Conservation (phyloP, 1,140 invertebrate genomes). For the Papilio xuthus region DNA sequence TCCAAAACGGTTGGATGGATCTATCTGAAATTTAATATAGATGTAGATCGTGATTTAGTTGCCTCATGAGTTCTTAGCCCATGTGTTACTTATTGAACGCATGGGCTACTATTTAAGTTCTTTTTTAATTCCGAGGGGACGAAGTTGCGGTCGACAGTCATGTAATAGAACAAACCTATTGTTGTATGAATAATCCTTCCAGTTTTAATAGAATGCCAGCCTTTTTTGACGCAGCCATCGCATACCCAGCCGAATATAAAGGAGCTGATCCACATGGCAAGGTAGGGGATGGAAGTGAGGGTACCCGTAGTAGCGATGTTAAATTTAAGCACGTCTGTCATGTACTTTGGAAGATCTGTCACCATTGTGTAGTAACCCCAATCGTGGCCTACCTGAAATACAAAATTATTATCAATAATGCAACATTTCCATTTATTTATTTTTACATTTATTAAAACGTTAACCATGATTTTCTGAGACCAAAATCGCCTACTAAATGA, state of each 20-base stretch:
- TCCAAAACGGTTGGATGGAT: too few relatives aligned
- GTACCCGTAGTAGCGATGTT: constrained; percentile 86
- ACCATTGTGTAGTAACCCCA: constrained; percentile 94
- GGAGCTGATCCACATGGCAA: constrained; percentile 85
- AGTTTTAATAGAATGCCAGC: constrained; percentile 80
- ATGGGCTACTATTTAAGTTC: too few relatives aligned
- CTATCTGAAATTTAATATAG: too few relatives aligned
- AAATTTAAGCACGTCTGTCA: constrained; percentile 90
- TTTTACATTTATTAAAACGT: too few relatives aligned
- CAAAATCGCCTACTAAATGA: too few relatives aligned
- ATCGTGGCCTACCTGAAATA: constrained; percentile 86
- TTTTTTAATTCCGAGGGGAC: too few relatives aligned
- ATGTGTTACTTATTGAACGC: too few relatives aligned
- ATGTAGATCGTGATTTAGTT: too few relatives aligned
- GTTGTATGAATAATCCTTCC: constrained; percentile 84
- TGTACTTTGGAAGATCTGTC: constrained; percentile 92
- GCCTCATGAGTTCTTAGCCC: too few relatives aligned
- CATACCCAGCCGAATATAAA: constrained; percentile 82
- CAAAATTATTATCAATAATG: constrained; percentile 22
- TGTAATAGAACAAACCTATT: constrained; percentile 76
- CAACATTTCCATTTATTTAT: not conserved
- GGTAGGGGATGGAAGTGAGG: constrained; percentile 83
- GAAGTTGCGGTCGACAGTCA: too few relatives aligned
- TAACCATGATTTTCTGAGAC: too few relatives aligned
- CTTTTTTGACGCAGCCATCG: constrained; percentile 82